These are phyloP conservation scores for Uropetala carovei DNA, from an alignment of 2,888 invertebrate genomes.

Conservation along the genomic window DNA sequence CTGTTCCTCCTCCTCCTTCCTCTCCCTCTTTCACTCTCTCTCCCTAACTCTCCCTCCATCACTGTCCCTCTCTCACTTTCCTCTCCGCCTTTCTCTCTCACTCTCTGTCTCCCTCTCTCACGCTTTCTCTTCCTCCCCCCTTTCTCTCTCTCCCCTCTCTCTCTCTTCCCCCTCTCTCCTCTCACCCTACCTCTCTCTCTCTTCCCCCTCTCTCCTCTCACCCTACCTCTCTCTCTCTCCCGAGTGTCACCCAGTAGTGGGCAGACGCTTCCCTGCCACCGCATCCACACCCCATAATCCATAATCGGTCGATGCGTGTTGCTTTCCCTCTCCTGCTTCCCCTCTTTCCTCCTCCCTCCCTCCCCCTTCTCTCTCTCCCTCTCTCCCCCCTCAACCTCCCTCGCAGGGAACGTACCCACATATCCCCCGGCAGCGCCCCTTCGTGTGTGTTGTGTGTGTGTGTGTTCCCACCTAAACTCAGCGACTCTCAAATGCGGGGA, in stretches of 20 bases:
- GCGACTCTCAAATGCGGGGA: neutral
- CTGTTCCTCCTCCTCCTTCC: neutral
- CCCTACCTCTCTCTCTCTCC: neutral
- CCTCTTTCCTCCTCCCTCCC: neutral
- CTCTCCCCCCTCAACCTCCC: neutral
- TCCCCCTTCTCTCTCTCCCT: neutral
- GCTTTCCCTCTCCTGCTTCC: neutral
- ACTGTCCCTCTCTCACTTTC: neutral
- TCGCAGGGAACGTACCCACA: too few species aligned
- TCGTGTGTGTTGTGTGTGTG: neutral
- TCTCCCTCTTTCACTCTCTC: neutral
- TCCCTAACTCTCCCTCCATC: neutral
- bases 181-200: neutral
- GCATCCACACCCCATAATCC: slow-evolving; percentile 37
- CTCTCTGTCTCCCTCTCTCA: neutral
- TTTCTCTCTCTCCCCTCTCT: neutral
- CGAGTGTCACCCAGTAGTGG: neutral
- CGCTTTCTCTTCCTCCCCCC: neutral
- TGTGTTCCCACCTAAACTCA: neutral
- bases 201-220: neutral
- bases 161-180: neutral
- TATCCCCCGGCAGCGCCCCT: too few species aligned
- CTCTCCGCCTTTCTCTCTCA: neutral
- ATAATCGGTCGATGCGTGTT: slow-evolving; percentile 46
- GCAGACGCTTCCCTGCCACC: neutral